phyloP scores from a whole-genome alignment of 2,113 vertebrate genomes.

The Hiodon tergisus region DNA sequence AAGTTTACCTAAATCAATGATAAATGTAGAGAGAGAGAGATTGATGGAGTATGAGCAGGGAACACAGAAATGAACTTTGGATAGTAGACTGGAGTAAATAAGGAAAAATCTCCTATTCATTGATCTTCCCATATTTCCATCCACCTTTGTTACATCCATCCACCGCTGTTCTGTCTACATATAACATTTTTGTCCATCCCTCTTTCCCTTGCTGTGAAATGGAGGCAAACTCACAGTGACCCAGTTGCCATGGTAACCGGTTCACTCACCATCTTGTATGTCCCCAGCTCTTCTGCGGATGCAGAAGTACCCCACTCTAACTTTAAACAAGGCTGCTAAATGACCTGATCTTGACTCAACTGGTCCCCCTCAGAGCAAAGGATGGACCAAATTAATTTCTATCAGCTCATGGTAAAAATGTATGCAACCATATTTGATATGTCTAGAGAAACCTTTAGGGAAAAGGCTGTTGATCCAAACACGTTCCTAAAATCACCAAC shows the following conservation, averaged over 20 bases:
- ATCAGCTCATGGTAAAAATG: no score
- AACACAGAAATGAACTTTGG: not conserved
- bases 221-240: conserved; percentile 56
- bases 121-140: not conserved
- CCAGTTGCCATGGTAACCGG: conserved; percentile 64
- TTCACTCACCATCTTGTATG: conserved; percentile 67
- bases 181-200: conserved; percentile 32
- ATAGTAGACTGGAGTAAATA: no score
- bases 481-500: no score
- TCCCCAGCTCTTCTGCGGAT: conserved; percentile 39
- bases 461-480: not conserved
- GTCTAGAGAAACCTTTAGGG: not conserved
- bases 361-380: no score
- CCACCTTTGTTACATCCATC: not conserved
- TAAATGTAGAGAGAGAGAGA: not conserved
- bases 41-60: not conserved
- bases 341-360: not conserved
- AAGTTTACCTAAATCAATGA: not conserved
- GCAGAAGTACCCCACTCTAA: conserved; percentile 45
- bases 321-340: conserved; percentile 7
- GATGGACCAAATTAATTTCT: no score
- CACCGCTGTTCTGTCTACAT: not conserved
- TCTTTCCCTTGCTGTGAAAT: conserved; percentile 47
- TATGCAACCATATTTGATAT: not conserved
- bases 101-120: not conserved